Conservation (phyloP, 1,140 invertebrate species). For the Nasonia longicornis region DNA sequence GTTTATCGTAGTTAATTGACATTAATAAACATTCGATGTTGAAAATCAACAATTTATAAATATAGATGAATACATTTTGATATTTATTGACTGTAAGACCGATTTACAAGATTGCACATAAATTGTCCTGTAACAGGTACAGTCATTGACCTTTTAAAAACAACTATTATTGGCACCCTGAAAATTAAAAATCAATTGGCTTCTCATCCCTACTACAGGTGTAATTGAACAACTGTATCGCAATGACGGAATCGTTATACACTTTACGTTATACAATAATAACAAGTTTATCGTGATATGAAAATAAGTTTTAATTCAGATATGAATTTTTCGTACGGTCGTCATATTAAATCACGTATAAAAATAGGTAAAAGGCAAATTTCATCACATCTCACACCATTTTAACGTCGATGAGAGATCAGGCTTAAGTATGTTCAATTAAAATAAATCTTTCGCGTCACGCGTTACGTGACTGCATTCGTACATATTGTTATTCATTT, state of each 20-base stretch:
- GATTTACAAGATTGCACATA: neutral
- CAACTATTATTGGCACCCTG: conserved; percentile 2
- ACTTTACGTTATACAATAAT: neutral
- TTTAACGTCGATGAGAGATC: neutral
- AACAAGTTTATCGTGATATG: neutral
- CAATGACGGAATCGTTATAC: neutral
- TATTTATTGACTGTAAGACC: neutral
- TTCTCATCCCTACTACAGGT: neutral
- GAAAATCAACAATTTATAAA: neutral
- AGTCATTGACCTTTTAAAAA: neutral
- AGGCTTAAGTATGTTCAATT: neutral
- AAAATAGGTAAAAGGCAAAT: neutral
- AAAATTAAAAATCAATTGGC: neutral
- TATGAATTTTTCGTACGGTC: neutral
- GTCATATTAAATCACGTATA: neutral
- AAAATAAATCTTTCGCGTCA: neutral
- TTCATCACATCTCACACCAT: neutral
- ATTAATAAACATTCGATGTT: neutral
- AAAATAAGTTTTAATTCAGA: neutral
- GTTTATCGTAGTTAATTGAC: neutral
- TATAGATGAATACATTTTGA: neutral
- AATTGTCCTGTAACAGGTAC: neutral
- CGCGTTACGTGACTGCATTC: neutral
- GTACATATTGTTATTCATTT: neutral
- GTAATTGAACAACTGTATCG: neutral